phyloP scores from a whole-genome alignment of 2,888 invertebrate genomes.

The Serrognathus titanus region DNA sequence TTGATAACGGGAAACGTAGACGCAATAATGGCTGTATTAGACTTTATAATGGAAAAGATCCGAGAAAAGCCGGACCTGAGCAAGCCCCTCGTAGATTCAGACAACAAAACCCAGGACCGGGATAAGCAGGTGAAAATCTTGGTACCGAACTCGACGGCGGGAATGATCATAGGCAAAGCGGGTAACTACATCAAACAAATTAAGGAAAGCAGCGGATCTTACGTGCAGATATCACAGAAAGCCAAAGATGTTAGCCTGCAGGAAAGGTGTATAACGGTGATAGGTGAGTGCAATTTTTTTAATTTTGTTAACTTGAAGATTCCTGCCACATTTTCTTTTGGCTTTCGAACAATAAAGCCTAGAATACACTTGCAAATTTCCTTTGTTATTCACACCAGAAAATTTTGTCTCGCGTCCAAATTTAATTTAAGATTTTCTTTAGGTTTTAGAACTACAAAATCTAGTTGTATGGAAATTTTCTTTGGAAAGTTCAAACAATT shows the following conservation, averaged over 20 bases:
- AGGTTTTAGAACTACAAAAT: too few relatives aligned
- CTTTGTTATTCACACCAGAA: too few relatives aligned
- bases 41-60: slow-evolving; percentile 94
- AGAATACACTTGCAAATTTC: too few relatives aligned
- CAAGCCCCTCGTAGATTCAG: slow-evolving; percentile 72
- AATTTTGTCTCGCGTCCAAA: too few relatives aligned
- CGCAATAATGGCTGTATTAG: slow-evolving; percentile 86
- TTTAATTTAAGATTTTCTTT: too few relatives aligned
- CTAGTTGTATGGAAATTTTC: too few relatives aligned
- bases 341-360: too few relatives aligned
- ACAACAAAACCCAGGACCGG: slow-evolving; percentile 81
- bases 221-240: slow-evolving; percentile 95
- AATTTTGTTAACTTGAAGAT: background rate
- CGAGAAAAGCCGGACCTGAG: slow-evolving; percentile 90
- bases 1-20: slow-evolving; percentile 88
- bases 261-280: slow-evolving; percentile 93
- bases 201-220: slow-evolving; percentile 90
- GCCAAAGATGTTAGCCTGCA: slow-evolving; percentile 89
- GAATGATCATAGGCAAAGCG: slow-evolving; percentile 96
- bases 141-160: slow-evolving; percentile 94
- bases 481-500: too few relatives aligned
- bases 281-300: slow-evolving; percentile 56
- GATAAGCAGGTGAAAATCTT: slow-evolving; percentile 95
- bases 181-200: slow-evolving; percentile 95
- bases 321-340: too few relatives aligned